Evolutionary conservation across 1,140 invertebrate genomes (phyloP).

Genomic region (Lerema accius): DNA sequence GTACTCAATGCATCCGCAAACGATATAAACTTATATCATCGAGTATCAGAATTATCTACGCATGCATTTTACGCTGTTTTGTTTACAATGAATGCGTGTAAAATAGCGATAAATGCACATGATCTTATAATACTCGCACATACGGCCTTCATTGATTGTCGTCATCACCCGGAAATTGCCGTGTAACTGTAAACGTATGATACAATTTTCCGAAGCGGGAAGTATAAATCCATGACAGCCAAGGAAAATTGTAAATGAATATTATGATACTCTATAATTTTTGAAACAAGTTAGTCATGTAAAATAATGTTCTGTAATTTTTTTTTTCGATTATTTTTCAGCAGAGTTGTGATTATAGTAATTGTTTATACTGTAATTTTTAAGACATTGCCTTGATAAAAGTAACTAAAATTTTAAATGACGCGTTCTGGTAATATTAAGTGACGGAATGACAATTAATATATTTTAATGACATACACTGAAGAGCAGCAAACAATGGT

Average conservation of each 20-base stretch:
- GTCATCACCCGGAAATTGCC: slow-evolving; percentile 73
- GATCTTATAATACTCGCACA: slow-evolving; percentile 54
- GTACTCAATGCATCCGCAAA: slow-evolving; percentile 2
- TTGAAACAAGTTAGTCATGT: too few relatives aligned
- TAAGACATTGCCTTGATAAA: too few relatives aligned
- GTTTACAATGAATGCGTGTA: slow-evolving; percentile 44
- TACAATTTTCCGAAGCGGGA: slow-evolving; percentile 79
- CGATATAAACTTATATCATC: slow-evolving; percentile 12
- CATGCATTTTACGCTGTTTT: slow-evolving; percentile 36
- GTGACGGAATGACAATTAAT: neutral
- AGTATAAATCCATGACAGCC: slow-evolving; percentile 60
- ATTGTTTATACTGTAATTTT: too few relatives aligned
- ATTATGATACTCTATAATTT: slow-evolving; percentile 43
- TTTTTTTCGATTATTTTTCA: too few relatives aligned
- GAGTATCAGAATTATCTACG: slow-evolving; percentile 34
- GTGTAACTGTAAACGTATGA: slow-evolving; percentile 68
- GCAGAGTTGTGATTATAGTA: too few relatives aligned
- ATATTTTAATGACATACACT: neutral
- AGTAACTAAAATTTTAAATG: too few relatives aligned
- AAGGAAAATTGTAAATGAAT: slow-evolving; percentile 59
- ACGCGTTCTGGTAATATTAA: too few relatives aligned
- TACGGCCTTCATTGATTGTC: slow-evolving; percentile 62
- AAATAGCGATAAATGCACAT: slow-evolving; percentile 34
- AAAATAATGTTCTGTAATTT: too few relatives aligned
- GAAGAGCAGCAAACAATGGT: neutral